These are phyloP conservation scores for Metallyticus violacea DNA, from an alignment of 2,888 invertebrate genomes.

Conservation along the genomic window DNA sequence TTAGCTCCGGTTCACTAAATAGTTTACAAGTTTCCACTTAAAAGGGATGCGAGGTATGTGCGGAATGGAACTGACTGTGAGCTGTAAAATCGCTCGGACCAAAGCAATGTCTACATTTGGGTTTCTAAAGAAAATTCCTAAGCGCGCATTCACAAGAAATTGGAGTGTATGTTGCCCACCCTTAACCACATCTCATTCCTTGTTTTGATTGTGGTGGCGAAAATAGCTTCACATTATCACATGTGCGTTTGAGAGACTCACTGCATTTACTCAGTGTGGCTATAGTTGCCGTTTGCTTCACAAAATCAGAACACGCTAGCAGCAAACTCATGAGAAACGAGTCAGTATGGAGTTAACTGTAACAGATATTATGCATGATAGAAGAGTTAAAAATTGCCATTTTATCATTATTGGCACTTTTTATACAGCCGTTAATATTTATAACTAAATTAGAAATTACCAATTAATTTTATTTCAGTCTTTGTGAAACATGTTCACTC, in stretches of 20 bases:
- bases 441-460: too few species aligned
- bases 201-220: not conserved
- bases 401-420: too few species aligned
- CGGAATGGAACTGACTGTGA: not conserved
- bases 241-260: not conserved
- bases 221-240: not conserved
- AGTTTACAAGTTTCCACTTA: not conserved
- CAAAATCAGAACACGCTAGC: not conserved
- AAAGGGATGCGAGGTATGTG: not conserved
- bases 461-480: too few species aligned
- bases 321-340: not conserved
- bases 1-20: not conserved
- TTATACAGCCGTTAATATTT: too few species aligned
- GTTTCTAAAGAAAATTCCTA: not conserved
- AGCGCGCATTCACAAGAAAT: not conserved
- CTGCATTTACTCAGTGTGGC: not conserved
- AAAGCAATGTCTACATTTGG: not conserved
- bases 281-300: not conserved
- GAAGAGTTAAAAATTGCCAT: too few species aligned
- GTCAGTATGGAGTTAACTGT: too few species aligned
- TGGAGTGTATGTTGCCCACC: not conserved
- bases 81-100: not conserved
- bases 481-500: too few species aligned
- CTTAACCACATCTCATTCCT: not conserved
- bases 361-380: too few species aligned